Percentiles rank a stretch among this genome's conserved stretches.
Conservation (phyloP, 2,888 invertebrate species). For the Ditylenchus weischeri region DNA sequence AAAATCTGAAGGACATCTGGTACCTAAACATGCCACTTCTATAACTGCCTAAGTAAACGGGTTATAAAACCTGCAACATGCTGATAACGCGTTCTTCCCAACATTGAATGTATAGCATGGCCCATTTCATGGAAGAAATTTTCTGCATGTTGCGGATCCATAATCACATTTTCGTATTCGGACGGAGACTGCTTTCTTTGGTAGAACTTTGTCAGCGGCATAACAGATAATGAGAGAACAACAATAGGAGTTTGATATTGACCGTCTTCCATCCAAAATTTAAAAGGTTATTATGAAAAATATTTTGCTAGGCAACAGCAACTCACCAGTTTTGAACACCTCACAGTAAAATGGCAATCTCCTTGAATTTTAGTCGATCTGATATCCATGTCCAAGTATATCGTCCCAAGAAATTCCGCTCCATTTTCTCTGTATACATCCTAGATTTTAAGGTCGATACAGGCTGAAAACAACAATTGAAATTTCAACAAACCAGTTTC, state of each 20-base stretch:
- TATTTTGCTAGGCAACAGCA: not conserved
- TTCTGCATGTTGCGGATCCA: conserved; percentile 81
- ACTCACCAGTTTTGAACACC: conserved; percentile 74
- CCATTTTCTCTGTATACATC: conserved; percentile 72
- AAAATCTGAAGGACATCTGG: conserved; percentile 92
- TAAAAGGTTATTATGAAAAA: not conserved
- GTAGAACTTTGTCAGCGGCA: conserved; percentile 5
- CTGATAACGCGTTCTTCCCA: conserved; percentile 88
- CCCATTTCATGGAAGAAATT: conserved; percentile 98
- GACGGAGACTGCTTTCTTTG: not conserved
- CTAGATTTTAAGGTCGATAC: conserved; percentile 39
- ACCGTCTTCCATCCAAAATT: conserved; percentile 34
- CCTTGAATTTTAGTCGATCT: conserved; percentile 83
- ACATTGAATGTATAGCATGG: conserved; percentile 97
- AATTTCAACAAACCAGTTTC: conserved; percentile 70
- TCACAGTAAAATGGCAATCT: conserved; percentile 98
- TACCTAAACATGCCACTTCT: conserved; percentile 66
- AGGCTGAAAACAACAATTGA: not conserved
- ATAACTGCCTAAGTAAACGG: not conserved
- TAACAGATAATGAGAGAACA: conserved; percentile 49
- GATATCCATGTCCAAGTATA: conserved; percentile 95
- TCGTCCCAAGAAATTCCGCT: conserved; percentile 74
- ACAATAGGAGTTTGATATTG: conserved; percentile 45
- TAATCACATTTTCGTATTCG: conserved; percentile 37
- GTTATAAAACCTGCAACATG: conserved; percentile 73